Evolutionary conservation across 1,140 invertebrate genomes (phyloP), one percentile per base, ranked within the genome.

Genomic region (Ceratoteleas bidentatus): DNA sequence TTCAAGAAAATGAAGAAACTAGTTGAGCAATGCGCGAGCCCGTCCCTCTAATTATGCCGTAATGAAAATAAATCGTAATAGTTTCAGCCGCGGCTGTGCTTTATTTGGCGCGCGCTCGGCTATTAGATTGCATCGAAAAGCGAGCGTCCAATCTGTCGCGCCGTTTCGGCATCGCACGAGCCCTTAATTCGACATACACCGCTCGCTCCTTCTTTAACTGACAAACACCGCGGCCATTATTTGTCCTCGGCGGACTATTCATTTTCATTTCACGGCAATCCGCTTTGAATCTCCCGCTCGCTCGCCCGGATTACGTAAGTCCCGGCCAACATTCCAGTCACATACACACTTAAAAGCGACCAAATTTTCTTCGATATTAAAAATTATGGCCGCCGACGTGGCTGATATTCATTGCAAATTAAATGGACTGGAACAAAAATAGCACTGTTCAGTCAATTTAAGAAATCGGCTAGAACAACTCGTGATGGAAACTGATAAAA

Each of bases 51-150:
- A 82, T 82, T 82, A 77, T 82, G 57, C 68, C 61, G 62, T 90
- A 90, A 91, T 89, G 87, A 85, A 90, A 90, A 91, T 87, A 90
- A 89, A 91, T 90, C 81, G 90, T 85, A 87, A 87, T 84, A 88
- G 89, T 88, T 86, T 86, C 87, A 88, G 24, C 56, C 60, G 75
- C 57, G 24, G 73, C 68, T 82, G 82, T 83, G 73, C 87, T 69
- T 79, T 81, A 77, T 86, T 79, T 82, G 36, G 33, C 32, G 34
- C 38, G 45, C 34, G 8, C 43, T 9, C n/a, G 14, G 33, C 36
- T 60, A 38, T 69, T 69, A 32, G 52, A 62, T 56, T 38, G 8
- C 34, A 79, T 73, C 56, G 68, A 72, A 66, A 66, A 58, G 43
- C 24, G 15, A 69, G 38, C 68, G 79, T 54, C 36, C 58, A 64